Percentiles rank a stretch among this genome's conserved stretches.
phyloP scores from a whole-genome alignment of 2,797 vertebrate genomes.

The Cottoperca gobio region DNA sequence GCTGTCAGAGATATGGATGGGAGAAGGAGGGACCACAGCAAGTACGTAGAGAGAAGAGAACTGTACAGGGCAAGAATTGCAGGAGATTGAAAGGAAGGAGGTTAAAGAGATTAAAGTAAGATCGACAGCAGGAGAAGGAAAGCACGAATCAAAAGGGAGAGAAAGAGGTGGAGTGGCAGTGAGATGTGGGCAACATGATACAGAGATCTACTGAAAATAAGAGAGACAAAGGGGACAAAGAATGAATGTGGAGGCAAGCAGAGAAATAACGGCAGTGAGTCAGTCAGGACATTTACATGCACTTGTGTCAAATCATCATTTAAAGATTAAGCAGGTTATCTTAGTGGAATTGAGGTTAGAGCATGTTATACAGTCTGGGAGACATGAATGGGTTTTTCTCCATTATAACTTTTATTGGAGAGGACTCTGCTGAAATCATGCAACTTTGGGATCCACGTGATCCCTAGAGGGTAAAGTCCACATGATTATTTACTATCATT shows the following conservation, averaged over 20 bases:
- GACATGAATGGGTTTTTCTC: too few species aligned
- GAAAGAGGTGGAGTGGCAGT: constrained; percentile 27
- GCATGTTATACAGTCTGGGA: too few species aligned
- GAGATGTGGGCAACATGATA: constrained; percentile 18
- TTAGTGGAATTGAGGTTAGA: not conserved
- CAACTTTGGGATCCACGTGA: too few species aligned
- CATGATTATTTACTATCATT: too few species aligned
- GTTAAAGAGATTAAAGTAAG: constrained; percentile 24
- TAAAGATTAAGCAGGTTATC: not conserved
- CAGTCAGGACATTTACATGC: not conserved
- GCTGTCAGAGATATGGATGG: constrained; percentile 28
- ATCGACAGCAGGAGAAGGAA: constrained; percentile 9
- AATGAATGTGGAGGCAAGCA: constrained; percentile 5
- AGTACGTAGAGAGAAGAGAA: not conserved
- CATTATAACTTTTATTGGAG: too few species aligned
- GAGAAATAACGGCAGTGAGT: not conserved
- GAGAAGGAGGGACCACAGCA: constrained; percentile 1
- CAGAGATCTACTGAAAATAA: constrained; percentile 13
- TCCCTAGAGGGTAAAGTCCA: too few species aligned
- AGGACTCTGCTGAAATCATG: too few species aligned
- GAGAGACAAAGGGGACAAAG: not conserved
- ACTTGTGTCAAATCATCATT: too few species aligned
- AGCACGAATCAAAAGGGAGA: constrained; percentile 26
- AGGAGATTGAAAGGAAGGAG: constrained; percentile 5
- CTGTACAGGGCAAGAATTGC: not conserved